Evolutionary conservation across 2,888 invertebrate genomes (phyloP).

Genomic region (Cantharis rufa): DNA sequence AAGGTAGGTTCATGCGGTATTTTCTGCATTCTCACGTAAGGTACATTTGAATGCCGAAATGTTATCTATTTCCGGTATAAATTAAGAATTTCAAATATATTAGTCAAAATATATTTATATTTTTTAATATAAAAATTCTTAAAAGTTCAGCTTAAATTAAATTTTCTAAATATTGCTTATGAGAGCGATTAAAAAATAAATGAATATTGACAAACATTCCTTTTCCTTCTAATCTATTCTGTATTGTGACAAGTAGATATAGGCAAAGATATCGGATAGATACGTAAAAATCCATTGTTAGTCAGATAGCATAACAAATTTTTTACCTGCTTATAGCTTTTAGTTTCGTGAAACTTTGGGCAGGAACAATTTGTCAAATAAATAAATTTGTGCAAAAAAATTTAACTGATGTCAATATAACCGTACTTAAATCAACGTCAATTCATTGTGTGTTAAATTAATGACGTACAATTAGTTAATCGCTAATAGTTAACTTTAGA

Average conservation of each 20-base stretch:
- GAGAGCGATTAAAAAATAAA: background rate
- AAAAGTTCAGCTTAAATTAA: background rate
- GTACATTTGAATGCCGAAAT: too few relatives aligned
- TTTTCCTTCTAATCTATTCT: background rate
- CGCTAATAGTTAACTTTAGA: background rate
- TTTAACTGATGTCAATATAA: background rate
- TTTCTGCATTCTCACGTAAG: background rate
- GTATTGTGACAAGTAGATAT: background rate
- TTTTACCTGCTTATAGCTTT: background rate
- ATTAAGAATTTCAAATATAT: too few relatives aligned
- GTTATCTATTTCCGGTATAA: too few relatives aligned
- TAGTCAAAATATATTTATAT: too few relatives aligned
- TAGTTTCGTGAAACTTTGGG: background rate
- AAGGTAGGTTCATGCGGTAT: background rate
- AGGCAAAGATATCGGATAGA: background rate
- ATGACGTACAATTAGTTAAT: background rate
- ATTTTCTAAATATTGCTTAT: background rate
- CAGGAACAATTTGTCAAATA: background rate
- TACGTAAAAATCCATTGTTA: background rate
- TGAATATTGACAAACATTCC: background rate
- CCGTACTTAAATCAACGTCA: background rate
- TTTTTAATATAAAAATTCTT: too few relatives aligned
- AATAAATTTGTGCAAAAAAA: background rate
- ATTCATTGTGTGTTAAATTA: background rate
- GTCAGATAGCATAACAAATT: background rate